Conservation (phyloP, 2,797 vertebrate genomes). For the Numenius phaeopus region DNA sequence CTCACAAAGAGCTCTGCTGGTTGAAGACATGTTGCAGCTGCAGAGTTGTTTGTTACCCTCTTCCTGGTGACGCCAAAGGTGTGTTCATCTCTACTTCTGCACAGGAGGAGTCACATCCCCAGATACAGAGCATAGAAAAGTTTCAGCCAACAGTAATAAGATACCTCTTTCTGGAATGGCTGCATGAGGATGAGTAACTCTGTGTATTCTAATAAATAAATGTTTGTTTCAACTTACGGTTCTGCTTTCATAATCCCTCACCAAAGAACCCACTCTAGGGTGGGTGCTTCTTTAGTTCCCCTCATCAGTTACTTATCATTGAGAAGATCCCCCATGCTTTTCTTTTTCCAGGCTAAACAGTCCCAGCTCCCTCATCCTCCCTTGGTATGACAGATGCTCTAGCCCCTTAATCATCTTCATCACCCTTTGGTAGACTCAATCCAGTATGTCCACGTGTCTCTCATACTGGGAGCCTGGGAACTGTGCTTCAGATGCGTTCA, state of each 20-base stretch:
- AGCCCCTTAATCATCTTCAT: not conserved
- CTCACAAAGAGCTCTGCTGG: not conserved
- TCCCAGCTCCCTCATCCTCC: not conserved
- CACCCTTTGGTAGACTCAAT: not conserved
- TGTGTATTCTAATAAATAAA: not conserved
- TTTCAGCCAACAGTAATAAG: not conserved
- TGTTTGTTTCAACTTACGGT: not conserved
- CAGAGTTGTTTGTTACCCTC: not conserved
- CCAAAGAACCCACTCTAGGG: not conserved
- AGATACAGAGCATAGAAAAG: not conserved
- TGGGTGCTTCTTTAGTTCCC: not conserved
- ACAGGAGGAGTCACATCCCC: not conserved
- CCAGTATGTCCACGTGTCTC: not conserved
- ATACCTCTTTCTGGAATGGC: not conserved
- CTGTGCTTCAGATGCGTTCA: not conserved
- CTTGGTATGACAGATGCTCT: not conserved
- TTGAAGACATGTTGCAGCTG: not conserved
- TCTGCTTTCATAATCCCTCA: not conserved
- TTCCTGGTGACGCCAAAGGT: not conserved
- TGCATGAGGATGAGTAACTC: not conserved
- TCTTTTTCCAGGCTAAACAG: not conserved
- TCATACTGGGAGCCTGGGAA: not conserved
- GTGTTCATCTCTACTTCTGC: not conserved
- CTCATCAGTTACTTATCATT: not conserved
- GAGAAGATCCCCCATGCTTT: not conserved